Evolutionary conservation across 2,888 invertebrate species (phyloP).

Genomic region (Drosophila prolongata): DNA sequence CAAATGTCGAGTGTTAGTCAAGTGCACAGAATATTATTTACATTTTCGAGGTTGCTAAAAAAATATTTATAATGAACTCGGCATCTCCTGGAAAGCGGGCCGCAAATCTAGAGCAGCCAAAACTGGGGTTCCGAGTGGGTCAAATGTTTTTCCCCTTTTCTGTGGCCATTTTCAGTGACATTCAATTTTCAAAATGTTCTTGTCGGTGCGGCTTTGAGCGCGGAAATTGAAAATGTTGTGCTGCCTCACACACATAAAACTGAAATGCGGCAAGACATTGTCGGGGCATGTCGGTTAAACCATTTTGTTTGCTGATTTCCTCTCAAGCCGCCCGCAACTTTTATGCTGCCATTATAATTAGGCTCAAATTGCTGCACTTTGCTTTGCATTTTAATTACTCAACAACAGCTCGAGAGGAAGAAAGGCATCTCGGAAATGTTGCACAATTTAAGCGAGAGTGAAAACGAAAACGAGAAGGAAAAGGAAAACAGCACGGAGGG

Average conservation of each 20-base stretch:
- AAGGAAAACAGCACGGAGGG: conserved; percentile 14
- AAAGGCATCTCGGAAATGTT: conserved; percentile 48
- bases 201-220: conserved; percentile 55
- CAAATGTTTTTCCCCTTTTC: conserved; percentile 12
- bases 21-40: conserved; percentile 51
- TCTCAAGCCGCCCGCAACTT: conserved; percentile 6
- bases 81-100: conserved; percentile 7
- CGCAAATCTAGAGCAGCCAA: conserved; percentile 36
- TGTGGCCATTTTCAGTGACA: conserved; percentile 67
- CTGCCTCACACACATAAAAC: conserved; percentile 21
- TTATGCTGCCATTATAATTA: conserved; percentile 49
- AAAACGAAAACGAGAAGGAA: conserved; percentile 56
- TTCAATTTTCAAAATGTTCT: conserved; percentile 70
- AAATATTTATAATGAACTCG: conserved; percentile 58
- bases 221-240: conserved; percentile 75
- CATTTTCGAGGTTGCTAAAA: conserved; percentile 30
- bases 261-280: conserved; percentile 40
- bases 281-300: conserved; percentile 34
- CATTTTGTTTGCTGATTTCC: conserved; percentile 37
- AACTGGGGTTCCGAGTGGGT: conserved; percentile 8
- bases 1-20: conserved; percentile 51
- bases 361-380: conserved; percentile 50
- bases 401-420: conserved; percentile 36
- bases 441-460: conserved; percentile 45
- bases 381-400: conserved; percentile 64